These are phyloP conservation scores for Pogonomyrmex barbatus DNA, from an alignment of 1,140 invertebrate genomes.

Conservation along the genomic window DNA sequence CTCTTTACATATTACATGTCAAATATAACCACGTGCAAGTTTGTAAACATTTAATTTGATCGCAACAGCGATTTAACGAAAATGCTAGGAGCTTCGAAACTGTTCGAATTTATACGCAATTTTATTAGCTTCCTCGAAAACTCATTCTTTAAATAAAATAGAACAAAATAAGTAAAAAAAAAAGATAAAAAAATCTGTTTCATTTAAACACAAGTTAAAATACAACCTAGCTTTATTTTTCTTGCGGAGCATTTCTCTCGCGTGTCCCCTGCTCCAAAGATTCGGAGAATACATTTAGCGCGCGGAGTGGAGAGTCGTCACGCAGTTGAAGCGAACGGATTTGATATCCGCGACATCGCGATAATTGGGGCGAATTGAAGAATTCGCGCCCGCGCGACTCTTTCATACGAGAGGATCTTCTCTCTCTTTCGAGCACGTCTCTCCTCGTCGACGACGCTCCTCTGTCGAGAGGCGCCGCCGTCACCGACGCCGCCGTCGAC, in stretches of 20 bases:
- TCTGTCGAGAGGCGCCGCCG: not conserved
- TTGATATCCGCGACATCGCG: not conserved
- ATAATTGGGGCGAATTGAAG: not conserved
- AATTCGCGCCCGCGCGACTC: constrained; percentile 9
- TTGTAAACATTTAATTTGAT: not conserved
- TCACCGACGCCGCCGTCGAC: not conserved
- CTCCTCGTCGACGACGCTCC: constrained; percentile 30
- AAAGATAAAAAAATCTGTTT: not conserved
- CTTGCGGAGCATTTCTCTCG: not conserved
- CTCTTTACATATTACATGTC: not conserved
- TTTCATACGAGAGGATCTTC: not conserved
- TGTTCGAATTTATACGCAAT: not conserved
- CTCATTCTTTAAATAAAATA: not conserved
- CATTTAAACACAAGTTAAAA: not conserved
- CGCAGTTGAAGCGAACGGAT: not conserved
- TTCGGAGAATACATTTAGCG: not conserved
- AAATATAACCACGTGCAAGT: not conserved
- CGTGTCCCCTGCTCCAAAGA: not conserved
- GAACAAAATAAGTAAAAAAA: no score
- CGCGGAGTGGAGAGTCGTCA: no score
- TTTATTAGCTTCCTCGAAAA: not conserved
- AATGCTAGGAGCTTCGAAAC: not conserved
- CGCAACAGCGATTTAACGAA: not conserved
- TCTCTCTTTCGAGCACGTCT: not conserved
- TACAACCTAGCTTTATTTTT: not conserved